Evolutionary conservation across 2,113 vertebrate species (phyloP), one percentile per base, ranked within the genome.

Genomic region (Pomatorhinus ruficollis): DNA sequence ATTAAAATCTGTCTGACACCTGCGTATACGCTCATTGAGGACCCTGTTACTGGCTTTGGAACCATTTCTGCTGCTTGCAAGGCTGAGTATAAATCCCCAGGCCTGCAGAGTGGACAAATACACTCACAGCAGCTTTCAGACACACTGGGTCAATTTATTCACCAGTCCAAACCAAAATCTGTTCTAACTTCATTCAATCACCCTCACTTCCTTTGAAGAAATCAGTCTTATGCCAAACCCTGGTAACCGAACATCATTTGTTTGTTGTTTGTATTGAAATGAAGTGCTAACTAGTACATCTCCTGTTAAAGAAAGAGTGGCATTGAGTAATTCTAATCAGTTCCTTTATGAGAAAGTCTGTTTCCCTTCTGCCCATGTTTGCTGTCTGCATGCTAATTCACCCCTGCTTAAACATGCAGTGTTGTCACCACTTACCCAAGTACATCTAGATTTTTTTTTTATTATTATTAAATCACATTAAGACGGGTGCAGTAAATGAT

Each of bases 311-410:
- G 90, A 94, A 92, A 90, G 79, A 65, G 44, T 49, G 52, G 59
- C 91, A 89, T 63, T 83, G 78, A 96, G 72, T 63, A 72, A 95
- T 96, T 94, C 85, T 86, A 89, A 87, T 90, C 91, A 88, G 93
- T 44, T 90, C 79, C 79, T 90, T 96, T 94, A 91, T 93, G 66
- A 87, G 90, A 56, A 92, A 88, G 78, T 83, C 91, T 97, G 91
- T 95, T 97, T 97, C 91, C 89, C 91, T 94, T 95, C 87, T 96
- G 82, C 78, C 90, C 53, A 10, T 1, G 78, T 68, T 91, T 96
- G 91, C 96, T 94, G 95, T 93, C 95, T 96, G 90, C 96, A 94
- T 96, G 86, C 85, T 97, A 97, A 97, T 97, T 94, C 89, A 80
- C 23, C 30, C 83, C 86, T 74, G 54, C 81, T 95, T 50, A 20